Conservation (phyloP, 2,797 vertebrate species). For the Pachyuromys duprasi region DNA sequence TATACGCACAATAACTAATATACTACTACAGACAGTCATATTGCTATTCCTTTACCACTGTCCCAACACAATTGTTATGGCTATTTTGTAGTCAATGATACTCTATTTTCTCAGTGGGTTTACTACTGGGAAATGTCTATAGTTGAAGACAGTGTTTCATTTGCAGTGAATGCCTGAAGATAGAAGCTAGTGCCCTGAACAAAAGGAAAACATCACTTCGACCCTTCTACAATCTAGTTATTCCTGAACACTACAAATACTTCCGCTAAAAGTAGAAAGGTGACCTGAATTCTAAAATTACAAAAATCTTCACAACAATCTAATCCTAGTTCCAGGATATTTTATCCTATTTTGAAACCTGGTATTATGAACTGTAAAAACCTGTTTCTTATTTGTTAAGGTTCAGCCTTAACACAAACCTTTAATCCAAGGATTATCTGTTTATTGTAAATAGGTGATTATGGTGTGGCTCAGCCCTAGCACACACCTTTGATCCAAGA, state of each 20-base stretch:
- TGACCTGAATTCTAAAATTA: background rate
- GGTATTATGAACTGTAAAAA: too few species aligned
- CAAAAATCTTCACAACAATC: background rate
- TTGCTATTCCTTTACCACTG: background rate
- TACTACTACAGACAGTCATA: background rate
- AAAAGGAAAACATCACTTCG: background rate
- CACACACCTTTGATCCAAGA: too few species aligned
- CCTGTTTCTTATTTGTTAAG: too few species aligned
- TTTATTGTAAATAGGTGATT: too few species aligned
- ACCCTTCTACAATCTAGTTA: background rate
- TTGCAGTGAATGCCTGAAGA: background rate
- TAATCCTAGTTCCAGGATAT: background rate
- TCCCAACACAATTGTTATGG: background rate
- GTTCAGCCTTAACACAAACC: too few species aligned
- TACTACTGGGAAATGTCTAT: background rate
- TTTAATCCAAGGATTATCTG: too few species aligned
- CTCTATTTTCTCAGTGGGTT: background rate
- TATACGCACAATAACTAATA: background rate
- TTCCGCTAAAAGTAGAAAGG: background rate
- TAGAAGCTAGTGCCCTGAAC: background rate
- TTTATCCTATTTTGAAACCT: too few species aligned
- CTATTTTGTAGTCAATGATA: background rate
- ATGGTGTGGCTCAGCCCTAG: too few species aligned
- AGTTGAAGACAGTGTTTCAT: background rate
- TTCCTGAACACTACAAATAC: background rate